These are phyloP conservation scores for Ischnura elegans DNA, from an alignment of 2,888 invertebrate species.

Conservation along the genomic window DNA sequence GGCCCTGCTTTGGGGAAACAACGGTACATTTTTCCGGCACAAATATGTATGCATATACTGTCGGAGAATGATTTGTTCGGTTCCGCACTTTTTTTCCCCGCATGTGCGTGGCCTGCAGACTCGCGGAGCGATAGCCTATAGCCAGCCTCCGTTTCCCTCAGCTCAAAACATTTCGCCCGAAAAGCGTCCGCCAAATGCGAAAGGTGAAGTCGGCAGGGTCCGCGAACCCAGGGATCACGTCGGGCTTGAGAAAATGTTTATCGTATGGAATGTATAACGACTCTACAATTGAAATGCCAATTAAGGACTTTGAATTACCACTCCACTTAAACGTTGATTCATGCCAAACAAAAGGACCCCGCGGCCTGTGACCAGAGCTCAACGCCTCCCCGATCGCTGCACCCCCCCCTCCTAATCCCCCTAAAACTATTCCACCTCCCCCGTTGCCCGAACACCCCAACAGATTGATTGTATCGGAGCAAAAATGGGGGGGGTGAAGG, in stretches of 20 bases:
- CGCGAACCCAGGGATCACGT: not conserved
- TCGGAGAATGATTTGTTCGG: not conserved
- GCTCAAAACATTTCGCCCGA: not conserved
- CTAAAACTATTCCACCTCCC: not conserved
- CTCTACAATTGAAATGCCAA: slow-evolving; percentile 31
- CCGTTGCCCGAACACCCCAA: too few species aligned
- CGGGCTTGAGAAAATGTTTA: slow-evolving; percentile 31
- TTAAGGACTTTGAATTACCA: slow-evolving; percentile 6
- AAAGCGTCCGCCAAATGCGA: slow-evolving; percentile 6
- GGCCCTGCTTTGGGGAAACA: slow-evolving; percentile 15
- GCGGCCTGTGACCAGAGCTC: not conserved
- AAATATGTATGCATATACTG: slow-evolving; percentile 19
- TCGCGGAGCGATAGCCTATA: not conserved
- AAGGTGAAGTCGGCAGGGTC: not conserved
- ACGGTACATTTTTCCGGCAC: slow-evolving; percentile 3
- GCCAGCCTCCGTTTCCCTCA: too few species aligned
- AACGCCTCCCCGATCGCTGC: too few species aligned
- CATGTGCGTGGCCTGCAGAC: not conserved
- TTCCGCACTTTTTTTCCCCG: not conserved
- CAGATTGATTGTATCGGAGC: slow-evolving; percentile 20
- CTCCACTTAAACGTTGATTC: slow-evolving; percentile 37
- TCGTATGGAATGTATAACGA: slow-evolving; percentile 26
- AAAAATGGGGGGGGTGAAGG: not conserved
- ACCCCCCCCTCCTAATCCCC: not conserved
- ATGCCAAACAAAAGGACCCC: slow-evolving; percentile 1